These are phyloP conservation scores for Procambarus clarkii DNA, from an alignment of 1,140 invertebrate genomes.

Conservation along the genomic window DNA sequence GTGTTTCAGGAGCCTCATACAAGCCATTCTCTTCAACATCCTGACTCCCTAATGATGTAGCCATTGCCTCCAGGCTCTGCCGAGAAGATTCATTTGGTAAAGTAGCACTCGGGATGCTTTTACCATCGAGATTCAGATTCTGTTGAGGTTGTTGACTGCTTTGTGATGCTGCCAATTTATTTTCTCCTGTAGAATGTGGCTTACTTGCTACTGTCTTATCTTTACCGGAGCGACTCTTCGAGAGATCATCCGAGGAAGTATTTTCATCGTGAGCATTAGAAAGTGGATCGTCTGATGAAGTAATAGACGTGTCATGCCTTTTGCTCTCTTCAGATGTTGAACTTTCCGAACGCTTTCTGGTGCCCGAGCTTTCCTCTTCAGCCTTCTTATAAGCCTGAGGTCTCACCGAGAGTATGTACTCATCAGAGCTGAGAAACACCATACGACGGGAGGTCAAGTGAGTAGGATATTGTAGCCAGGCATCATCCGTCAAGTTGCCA, in stretches of 20 bases:
- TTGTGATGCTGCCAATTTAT: neutral
- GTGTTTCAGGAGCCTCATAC: conserved; percentile 25
- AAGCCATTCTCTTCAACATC: neutral
- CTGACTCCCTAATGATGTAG: neutral
- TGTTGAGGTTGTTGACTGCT: neutral
- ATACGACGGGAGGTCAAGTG: conserved; percentile 20
- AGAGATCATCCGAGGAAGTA: neutral
- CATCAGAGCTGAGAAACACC: conserved; percentile 48
- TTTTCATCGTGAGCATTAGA: neutral
- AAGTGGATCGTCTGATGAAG: neutral
- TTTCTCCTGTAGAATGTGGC: neutral
- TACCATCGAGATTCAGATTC: neutral
- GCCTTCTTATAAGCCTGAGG: neutral
- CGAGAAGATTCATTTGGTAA: neutral
- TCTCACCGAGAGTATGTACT: conserved; percentile 43
- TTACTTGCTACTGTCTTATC: neutral
- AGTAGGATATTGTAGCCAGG: conserved; percentile 57
- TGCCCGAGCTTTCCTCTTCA: neutral
- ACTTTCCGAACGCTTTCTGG: neutral
- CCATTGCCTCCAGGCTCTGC: neutral
- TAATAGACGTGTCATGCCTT: neutral
- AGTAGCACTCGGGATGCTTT: neutral
- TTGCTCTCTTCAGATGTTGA: conserved; percentile 18
- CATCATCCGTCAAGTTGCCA: conserved; percentile 61
- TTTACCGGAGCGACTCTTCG: neutral